Evolutionary conservation across 2,113 vertebrate genomes (phyloP), one percentile per base, ranked within the genome.

Genomic region (Burhinus bistriatus): DNA sequence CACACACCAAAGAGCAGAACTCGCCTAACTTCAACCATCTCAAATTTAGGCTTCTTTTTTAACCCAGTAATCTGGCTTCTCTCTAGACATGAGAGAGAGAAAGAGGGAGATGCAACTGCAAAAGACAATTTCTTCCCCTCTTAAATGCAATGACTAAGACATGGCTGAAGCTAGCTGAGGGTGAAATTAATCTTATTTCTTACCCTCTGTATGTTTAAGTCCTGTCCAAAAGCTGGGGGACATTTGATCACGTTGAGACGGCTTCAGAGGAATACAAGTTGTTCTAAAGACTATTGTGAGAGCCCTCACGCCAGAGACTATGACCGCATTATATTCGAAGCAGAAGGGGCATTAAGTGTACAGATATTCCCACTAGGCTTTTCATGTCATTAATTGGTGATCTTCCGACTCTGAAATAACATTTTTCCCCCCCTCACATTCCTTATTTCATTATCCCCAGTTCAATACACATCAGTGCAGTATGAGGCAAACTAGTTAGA

Each of bases 401-500:
- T 98, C 97, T 98, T 97, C 96, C 5, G 70, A 96, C 90, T 97
- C 98, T 97, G 97, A 97, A 98, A 98, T 96, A 98, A 95, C 93
- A 98, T 98, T 98, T 98, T 89, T 27, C 59, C 80, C 40, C 40
- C 90, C 96, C 87, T 96, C 94, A 95, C 96, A 98, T 98, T 97
- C 94, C 93, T 98, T 98, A 98, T 98, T 98, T 98, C 98, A 98
- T 98, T 98, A 98, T 98, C 96, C 95, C 97, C 98, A 98, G 97
- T 95, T 98, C 98, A 98, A 95, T 98, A 98, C 97, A 96, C 98
- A 97, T 97, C 98, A 98, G 93, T 73, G 97, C 95, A 55, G 54
- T 84, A 94, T 58, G 49, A 97, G 87, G 95, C 94, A 96, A 97
- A 94, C 95, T 89, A 96, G 95, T 97, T 95, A 95, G 97, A 96